Conservation (phyloP, 1,140 invertebrate species). For the Scaptomyza graminum region DNA sequence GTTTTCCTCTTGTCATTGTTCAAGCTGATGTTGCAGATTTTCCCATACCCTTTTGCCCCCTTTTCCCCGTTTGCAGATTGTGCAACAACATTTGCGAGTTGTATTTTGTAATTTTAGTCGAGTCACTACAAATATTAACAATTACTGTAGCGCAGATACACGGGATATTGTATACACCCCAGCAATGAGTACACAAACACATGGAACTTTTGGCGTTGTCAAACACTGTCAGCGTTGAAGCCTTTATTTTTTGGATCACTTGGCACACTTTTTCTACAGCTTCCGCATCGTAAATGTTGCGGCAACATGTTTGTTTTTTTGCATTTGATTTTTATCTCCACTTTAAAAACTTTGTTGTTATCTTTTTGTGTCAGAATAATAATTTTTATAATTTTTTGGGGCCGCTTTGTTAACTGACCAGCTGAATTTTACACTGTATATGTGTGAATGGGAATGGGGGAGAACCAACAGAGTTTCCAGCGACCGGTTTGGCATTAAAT, state of each 20-base stretch:
- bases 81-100: constrained; percentile 46
- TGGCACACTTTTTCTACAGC: constrained; percentile 44
- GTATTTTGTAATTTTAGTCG: constrained; percentile 36
- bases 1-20: constrained; percentile 21
- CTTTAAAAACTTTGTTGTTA: constrained; percentile 61
- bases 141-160: not conserved
- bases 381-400: constrained; percentile 8
- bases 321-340: constrained; percentile 43
- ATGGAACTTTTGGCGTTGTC: constrained; percentile 1
- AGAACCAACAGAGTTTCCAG: constrained; percentile 16
- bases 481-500: constrained; percentile 50
- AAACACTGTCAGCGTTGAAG: not conserved
- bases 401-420: constrained; percentile 41
- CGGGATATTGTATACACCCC: constrained; percentile 16
- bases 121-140: constrained; percentile 29
- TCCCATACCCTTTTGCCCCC: constrained; percentile 15
- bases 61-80: constrained; percentile 43
- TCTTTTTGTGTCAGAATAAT: constrained; percentile 64
- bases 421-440: constrained; percentile 33
- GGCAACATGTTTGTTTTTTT: constrained; percentile 64
- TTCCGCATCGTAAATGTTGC: constrained; percentile 61
- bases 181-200: constrained; percentile 49
- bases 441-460: not conserved
- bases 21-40: constrained; percentile 52
- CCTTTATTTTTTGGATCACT: constrained; percentile 11